phyloP scores from a whole-genome alignment of 2,797 vertebrate species.

The Gambusia yucatana region DNA sequence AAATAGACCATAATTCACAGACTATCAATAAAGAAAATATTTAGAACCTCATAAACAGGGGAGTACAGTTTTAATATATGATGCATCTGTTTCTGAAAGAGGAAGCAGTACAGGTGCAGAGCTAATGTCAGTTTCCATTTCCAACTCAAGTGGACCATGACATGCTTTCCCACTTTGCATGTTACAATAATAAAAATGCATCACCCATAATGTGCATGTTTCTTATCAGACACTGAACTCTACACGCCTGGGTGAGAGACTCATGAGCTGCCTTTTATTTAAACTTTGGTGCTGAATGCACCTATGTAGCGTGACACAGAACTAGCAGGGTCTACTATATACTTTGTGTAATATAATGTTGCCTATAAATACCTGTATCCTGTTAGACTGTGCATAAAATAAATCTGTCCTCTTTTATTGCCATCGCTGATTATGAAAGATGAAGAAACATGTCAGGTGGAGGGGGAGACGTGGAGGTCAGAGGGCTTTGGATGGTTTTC shows the following conservation, averaged over 20 bases:
- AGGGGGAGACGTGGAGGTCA: slow-evolving; percentile 52
- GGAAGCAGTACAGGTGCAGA: slow-evolving; percentile 55
- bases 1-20: neutral
- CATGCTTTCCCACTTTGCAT: slow-evolving; percentile 38
- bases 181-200: slow-evolving; percentile 18
- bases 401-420: slow-evolving; percentile 52
- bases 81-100: slow-evolving; percentile 35
- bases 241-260: slow-evolving; percentile 1
- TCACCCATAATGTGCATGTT: slow-evolving; percentile 4
- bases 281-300: slow-evolving; percentile 9
- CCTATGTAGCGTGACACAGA: slow-evolving; percentile 11
- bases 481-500: slow-evolving; percentile 61
- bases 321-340: slow-evolving; percentile 20
- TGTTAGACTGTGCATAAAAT: slow-evolving; percentile 54
- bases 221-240: neutral
- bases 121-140: slow-evolving; percentile 33
- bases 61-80: neutral
- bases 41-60: slow-evolving; percentile 4
- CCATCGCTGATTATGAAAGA: slow-evolving; percentile 45
- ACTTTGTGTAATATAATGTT: slow-evolving; percentile 59
- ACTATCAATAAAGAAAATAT: neutral
- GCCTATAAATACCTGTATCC: slow-evolving; percentile 37
- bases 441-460: neutral
- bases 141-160: slow-evolving; percentile 19
- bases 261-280: neutral